phyloP scores from a whole-genome alignment of 2,113 vertebrate genomes.

The Arenaria interpres region DNA sequence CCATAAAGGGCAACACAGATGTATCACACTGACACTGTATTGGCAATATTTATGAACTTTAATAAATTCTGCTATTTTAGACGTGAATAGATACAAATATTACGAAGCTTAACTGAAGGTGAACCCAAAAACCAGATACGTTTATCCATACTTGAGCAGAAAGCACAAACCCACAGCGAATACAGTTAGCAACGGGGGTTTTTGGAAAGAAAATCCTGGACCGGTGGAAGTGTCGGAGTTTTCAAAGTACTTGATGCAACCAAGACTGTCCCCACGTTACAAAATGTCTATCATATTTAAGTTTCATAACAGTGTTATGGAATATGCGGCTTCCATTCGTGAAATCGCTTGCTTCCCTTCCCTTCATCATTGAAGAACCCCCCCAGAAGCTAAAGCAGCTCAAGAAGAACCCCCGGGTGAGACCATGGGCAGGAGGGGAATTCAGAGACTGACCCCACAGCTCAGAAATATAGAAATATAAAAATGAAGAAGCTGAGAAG shows the following conservation, averaged over 20 bases:
- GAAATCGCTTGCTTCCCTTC: not conserved
- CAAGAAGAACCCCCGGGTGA: not conserved
- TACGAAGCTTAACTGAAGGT: not conserved
- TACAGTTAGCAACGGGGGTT: not conserved
- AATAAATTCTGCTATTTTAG: not conserved
- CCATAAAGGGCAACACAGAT: not conserved
- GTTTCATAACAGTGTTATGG: not conserved
- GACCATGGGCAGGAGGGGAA: fast-evolving
- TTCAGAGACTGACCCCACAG: not conserved
- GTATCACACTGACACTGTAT: not conserved
- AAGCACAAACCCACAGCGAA: not conserved
- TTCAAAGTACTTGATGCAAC: not conserved
- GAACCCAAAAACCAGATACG: not conserved
- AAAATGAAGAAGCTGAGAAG: not conserved
- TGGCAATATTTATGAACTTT: not conserved
- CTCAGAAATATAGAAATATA: not conserved
- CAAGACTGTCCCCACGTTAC: not conserved
- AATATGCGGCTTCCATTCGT: not conserved
- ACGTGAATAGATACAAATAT: not conserved
- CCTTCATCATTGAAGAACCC: not conserved
- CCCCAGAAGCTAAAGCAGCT: not conserved
- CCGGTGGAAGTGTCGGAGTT: not conserved
- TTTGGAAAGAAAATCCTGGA: not conserved
- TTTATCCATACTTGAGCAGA: not conserved
- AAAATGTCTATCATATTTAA: not conserved